Evolutionary conservation across 30 jellyfish, hydroid and myxozoan genomes (phyloP).

Genomic region (Turritopsis dohrnii): DNA sequence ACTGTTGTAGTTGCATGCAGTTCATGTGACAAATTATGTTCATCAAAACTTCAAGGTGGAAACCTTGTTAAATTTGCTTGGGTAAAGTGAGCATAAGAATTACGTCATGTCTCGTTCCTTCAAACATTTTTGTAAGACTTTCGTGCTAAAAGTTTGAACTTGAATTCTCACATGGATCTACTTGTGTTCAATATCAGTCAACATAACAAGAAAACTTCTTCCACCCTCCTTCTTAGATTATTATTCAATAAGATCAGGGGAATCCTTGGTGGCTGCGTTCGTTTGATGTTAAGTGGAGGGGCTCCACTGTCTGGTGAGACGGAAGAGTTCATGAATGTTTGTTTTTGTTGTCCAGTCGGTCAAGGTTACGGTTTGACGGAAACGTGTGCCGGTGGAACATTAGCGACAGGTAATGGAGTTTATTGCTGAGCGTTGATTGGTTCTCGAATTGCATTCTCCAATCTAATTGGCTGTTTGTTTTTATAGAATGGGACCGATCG

Average conservation of each 20-base stretch:
- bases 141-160: too few species aligned
- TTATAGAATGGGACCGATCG: conserved; percentile 83
- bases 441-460: background rate
- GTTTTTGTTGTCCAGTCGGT: conserved; percentile 98
- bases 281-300: conserved; percentile 89
- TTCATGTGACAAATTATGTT: too few species aligned
- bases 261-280: conserved; percentile 84
- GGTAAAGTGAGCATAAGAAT: too few species aligned
- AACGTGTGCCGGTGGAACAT: conserved; percentile 93
- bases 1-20: too few species aligned
- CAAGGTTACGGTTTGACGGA: conserved; percentile 98
- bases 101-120: too few species aligned
- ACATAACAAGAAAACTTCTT: too few species aligned
- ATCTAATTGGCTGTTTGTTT: background rate
- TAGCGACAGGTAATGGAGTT: conserved; percentile 49
- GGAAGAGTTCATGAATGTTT: conserved; percentile 92
- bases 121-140: too few species aligned
- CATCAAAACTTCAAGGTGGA: too few species aligned
- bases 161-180: too few species aligned
- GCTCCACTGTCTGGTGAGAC: conserved; percentile 99
- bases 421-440: background rate
- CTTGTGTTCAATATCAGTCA: too few species aligned
- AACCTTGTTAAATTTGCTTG: too few species aligned
- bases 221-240: conserved; percentile 61
- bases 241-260: conserved; percentile 70